Base-by-base conservation (phyloP, 2,888 invertebrate species). In the Drosophila conformis region DNA sequence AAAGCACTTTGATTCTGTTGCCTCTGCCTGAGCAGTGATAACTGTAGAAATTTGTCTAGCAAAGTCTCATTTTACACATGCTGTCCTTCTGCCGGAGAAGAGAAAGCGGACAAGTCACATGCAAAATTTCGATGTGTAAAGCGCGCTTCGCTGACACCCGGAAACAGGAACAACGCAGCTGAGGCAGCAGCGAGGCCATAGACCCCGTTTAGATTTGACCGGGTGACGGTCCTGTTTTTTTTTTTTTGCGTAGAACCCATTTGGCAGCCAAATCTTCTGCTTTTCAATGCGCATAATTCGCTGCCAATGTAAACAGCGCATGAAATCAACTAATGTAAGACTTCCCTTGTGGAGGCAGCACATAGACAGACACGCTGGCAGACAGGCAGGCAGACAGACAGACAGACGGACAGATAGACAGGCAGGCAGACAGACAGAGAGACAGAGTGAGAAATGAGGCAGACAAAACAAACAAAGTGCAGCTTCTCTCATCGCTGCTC, bases 291-390 rank as follows among this genome's bases (percentile, higher is more conserved):
- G 89, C 87, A 89, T 89, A 87, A 87, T 89, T 87, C 89, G 85
- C 83, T 87, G 89, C 74, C 87, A 87, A 82, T 87, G 87, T 87
- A 87, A 87, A 87, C 87, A 89, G 87, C 87, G 89, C 85, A 89
- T 89, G 82, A 87, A 87, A 87, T 89, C 87, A 87, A 87, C 87
- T 87, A 89, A 87, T 87, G 85, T 85, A 76, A 72, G 84, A 89
- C 73, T 87, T 79, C 69, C 78, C 87, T 66, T 59, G 65, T 69
- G 59, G 64, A 59, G 57, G 27, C 8, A 35, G 35, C 53, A 35
- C 35, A 53, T 6, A 53, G 8, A 33, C 52, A 49, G 64, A 42
- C 72, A 66, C 69, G 68, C 71, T 35, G 27, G 33, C 40, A 62
- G 59, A 15, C 53, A 54, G 18, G 0, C 25, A 53, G 35, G 1